phyloP scores from a whole-genome alignment of 2,797 vertebrate species.

The Chelidonichthys spinosus region DNA sequence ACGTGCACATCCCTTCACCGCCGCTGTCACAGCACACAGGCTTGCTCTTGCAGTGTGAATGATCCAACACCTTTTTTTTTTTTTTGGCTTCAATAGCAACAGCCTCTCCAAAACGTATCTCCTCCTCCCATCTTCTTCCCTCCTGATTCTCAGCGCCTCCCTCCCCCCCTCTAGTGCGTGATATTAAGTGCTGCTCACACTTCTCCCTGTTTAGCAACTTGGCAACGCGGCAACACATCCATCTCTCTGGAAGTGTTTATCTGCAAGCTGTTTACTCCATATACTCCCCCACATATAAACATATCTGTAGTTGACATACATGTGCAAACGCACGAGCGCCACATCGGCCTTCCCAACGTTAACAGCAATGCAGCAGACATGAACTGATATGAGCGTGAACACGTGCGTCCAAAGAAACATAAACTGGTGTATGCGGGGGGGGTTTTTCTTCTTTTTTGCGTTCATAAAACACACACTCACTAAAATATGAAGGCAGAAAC shows the following conservation, averaged over 20 bases:
- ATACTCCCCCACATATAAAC: constrained; percentile 37
- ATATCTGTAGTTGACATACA: constrained; percentile 30
- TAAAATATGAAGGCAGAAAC: constrained; percentile 19
- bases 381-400: constrained; percentile 34
- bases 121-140: constrained; percentile 35
- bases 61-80: constrained; percentile 26
- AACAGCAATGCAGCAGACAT: constrained; percentile 27
- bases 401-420: constrained; percentile 18
- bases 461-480: background rate
- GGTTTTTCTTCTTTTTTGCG: background rate
- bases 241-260: constrained; percentile 74
- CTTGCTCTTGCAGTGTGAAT: constrained; percentile 49
- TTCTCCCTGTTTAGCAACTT: constrained; percentile 68
- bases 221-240: constrained; percentile 63
- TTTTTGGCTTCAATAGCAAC: constrained; percentile 50
- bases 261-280: constrained; percentile 56
- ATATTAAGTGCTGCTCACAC: constrained; percentile 65
- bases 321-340: background rate
- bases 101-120: constrained; percentile 46
- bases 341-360: constrained; percentile 20
- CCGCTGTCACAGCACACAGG: constrained; percentile 25
- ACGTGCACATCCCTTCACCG: constrained; percentile 38
- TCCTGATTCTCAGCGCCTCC: background rate
- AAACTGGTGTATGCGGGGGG: background rate
- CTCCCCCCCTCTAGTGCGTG: constrained; percentile 12